Evolutionary conservation across 2,888 invertebrate species (phyloP), one percentile per base, ranked within the genome.

Genomic region (Ischnura elegans): DNA sequence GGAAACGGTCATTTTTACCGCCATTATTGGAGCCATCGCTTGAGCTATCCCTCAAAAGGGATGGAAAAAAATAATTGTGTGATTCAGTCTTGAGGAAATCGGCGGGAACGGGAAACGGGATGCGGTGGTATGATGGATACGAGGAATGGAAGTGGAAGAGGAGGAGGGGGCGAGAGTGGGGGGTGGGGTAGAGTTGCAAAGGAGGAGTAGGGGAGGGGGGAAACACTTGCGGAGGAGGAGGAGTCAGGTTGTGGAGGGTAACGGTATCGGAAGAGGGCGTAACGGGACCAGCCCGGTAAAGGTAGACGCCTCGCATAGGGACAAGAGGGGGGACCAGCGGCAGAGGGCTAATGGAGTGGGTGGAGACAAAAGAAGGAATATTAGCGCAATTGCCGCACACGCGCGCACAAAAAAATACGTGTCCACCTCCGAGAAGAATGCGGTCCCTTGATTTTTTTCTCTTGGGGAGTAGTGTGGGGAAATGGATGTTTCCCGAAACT

Each of bases 261-360:
- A 46, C 45, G 47, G 46, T 25, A 87, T 87, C 87, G 46, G 25
- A n/a, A 51, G 46, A 45, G 47, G 45, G n/a, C 87, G 46, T 51
- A 42, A 47, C 55, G 90, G 90, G 55, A 42, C 46, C 25, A 55
- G 45, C 51, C 46, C 42, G 46, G 86, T 61, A 66, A 76, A 93
- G 93, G 85, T 46, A 93, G 85, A 93, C 19, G 51, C 42, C 19
- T 19, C 19, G 51, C n/a, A n/a, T n/a, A 51, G 51, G 51, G 19
- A 51, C 47, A 5, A 45, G 46, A 43, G 87, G 47, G 29, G 55
- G 51, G 42, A n/a, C 13, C 16, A 21, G 46, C 2, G 87, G 36
- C 3, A 42, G 90, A 51, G 55, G 93, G 45, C 61, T 55, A 55
- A 90, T 47, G 55, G 90, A 42, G 90, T 55, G 90, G 55, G 90